A percentile compares a stretch with the other conserved stretches of the same genome.
Evolutionary conservation across 1,140 invertebrate genomes (phyloP).

Genomic region (Solenopsis fugax): DNA sequence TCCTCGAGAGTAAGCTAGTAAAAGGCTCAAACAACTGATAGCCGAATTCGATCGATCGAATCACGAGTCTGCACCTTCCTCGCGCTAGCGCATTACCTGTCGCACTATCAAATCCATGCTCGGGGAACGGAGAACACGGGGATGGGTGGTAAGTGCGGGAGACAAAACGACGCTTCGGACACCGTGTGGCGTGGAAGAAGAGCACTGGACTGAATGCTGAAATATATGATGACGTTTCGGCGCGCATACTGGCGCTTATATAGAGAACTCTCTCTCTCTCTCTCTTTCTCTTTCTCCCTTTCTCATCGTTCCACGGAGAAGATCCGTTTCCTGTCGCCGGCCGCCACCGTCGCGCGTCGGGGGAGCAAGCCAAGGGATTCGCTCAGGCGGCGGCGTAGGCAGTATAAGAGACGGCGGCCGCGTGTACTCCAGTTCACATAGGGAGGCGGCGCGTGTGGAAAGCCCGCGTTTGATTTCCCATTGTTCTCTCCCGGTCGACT

Average conservation of each 20-base stretch:
- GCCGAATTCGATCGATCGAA: background rate
- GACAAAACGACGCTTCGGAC: slow-evolving; percentile 9
- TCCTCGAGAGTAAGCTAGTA: background rate
- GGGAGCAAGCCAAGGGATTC: slow-evolving; percentile 24
- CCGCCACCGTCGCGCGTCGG: slow-evolving; percentile 10
- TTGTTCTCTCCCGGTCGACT: slow-evolving; percentile 74
- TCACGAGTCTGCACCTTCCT: background rate
- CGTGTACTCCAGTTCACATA: slow-evolving; percentile 78
- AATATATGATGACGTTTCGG: slow-evolving; percentile 78
- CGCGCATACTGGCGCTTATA: slow-evolving; percentile 77
- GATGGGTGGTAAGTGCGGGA: slow-evolving; percentile 11
- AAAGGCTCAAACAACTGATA: background rate
- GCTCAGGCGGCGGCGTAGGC: background rate
- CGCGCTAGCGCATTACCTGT: slow-evolving; percentile 77
- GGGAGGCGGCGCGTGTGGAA: slow-evolving; percentile 77
- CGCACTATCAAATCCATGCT: slow-evolving; percentile 80
- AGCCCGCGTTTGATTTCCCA: slow-evolving; percentile 82
- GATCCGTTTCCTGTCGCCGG: slow-evolving; percentile 70
- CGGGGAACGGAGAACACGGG: slow-evolving; percentile 17
- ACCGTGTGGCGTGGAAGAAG: slow-evolving; percentile 39
- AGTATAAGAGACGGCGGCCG: slow-evolving; percentile 38
- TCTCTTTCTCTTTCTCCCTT: slow-evolving; percentile 32
- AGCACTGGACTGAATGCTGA: slow-evolving; percentile 77
- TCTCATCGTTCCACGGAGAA: slow-evolving; percentile 62
- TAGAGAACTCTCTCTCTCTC: slow-evolving; percentile 68